phyloP scores from a whole-genome alignment of 2,797 vertebrate genomes.

The Lepilemur ruficaudatus region DNA sequence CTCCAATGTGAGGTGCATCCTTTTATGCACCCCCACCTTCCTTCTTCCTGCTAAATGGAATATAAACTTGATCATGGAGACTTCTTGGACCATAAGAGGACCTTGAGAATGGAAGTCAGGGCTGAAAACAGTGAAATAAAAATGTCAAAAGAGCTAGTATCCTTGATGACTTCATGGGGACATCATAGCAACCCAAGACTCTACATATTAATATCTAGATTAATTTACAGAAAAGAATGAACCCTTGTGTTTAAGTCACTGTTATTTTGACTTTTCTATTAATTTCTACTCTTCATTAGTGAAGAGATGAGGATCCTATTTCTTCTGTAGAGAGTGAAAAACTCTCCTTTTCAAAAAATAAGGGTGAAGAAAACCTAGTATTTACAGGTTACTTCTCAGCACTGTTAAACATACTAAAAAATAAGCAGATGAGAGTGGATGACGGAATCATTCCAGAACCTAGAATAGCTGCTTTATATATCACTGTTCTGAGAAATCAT shows the following conservation, averaged over 20 bases:
- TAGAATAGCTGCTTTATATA: background rate
- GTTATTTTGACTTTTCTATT: constrained; percentile 22
- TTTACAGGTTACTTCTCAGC: constrained; percentile 47
- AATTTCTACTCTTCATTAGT: constrained; percentile 4
- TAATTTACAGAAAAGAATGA: background rate
- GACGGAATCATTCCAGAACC: constrained; percentile 44
- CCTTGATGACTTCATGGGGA: background rate
- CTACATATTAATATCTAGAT: background rate
- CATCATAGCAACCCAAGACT: background rate
- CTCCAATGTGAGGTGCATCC: background rate
- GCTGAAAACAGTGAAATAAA: background rate
- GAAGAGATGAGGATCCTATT: background rate
- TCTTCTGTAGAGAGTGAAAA: background rate
- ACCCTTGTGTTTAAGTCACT: background rate
- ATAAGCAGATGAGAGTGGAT: background rate
- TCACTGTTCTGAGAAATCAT: constrained; percentile 48
- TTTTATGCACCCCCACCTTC: background rate
- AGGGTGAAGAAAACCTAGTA: constrained; percentile 27
- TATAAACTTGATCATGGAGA: background rate
- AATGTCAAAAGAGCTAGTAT: background rate
- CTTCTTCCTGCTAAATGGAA: background rate
- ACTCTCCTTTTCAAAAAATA: constrained; percentile 23
- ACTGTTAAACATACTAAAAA: constrained; percentile 38
- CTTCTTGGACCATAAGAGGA: background rate
- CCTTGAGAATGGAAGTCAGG: background rate